Conservation (phyloP, 1,140 invertebrate species). For the Diabrotica virgifera region DNA sequence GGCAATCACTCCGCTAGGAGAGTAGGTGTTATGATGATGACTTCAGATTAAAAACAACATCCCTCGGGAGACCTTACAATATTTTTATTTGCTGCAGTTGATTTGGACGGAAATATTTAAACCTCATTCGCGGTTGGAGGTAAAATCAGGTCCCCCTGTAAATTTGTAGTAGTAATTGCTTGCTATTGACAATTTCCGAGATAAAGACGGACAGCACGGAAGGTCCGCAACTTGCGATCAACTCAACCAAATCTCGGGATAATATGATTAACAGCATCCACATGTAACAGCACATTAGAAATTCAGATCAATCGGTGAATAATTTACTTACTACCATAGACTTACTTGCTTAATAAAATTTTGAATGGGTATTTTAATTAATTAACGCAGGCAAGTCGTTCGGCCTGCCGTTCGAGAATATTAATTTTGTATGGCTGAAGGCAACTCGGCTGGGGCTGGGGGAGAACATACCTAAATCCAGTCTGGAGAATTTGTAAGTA, state of each 20-base stretch:
- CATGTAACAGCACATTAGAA: neutral
- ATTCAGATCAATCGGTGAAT: neutral
- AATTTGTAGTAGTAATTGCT: too few species aligned
- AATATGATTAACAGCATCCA: neutral
- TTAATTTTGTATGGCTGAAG: slow-evolving; percentile 1
- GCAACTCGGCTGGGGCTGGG: neutral
- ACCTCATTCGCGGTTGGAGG: too few species aligned
- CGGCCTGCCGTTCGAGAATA: neutral
- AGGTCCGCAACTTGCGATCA: too few species aligned
- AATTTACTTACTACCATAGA: neutral
- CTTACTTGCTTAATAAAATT: slow-evolving; percentile 3
- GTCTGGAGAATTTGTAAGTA: neutral
- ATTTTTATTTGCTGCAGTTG: too few species aligned
- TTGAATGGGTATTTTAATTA: slow-evolving; percentile 3
- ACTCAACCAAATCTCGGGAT: neutral
- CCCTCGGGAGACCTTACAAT: too few species aligned
- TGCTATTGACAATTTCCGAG: too few species aligned
- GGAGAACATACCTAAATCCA: neutral
- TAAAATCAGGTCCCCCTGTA: too few species aligned
- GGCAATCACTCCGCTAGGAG: too few species aligned
- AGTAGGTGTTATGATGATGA: too few species aligned
- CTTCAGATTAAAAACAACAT: too few species aligned
- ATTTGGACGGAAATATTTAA: too few species aligned
- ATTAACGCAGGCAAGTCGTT: slow-evolving; percentile 2
- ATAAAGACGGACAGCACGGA: too few species aligned